A percentile compares a stretch with the other conserved stretches of the same genome.
Conservation (phyloP, 2,113 vertebrate species). For the Cyprinodon tularosa region DNA sequence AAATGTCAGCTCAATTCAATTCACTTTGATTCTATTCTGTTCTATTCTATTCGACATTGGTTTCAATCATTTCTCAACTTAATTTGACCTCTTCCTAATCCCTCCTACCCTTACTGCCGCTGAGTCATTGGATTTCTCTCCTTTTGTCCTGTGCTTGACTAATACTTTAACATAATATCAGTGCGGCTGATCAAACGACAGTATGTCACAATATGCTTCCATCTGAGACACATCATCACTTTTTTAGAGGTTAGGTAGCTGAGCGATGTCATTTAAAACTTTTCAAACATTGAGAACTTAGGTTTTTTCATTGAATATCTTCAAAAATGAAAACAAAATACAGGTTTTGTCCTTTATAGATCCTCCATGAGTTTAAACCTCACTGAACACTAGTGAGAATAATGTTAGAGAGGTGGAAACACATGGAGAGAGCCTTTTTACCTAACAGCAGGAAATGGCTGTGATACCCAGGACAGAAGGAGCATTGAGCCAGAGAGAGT, state of each 20-base stretch:
- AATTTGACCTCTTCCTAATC: not conserved
- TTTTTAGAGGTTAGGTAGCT: not conserved
- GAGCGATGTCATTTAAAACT: not conserved
- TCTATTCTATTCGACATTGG: not conserved
- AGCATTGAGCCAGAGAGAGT: conserved; percentile 7
- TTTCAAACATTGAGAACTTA: not conserved
- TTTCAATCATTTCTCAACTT: not conserved
- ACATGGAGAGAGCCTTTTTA: conserved; percentile 43
- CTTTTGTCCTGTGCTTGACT: not conserved
- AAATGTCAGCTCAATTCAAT: too few relatives aligned
- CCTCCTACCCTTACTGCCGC: not conserved
- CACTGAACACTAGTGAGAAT: conserved; percentile 11
- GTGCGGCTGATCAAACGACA: not conserved
- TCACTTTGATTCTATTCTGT: too few relatives aligned
- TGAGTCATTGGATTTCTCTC: not conserved
- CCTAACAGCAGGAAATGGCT: conserved; percentile 40
- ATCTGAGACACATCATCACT: conserved; percentile 25
- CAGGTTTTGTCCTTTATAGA: conserved; percentile 6
- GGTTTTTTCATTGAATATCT: not conserved
- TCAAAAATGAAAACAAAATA: conserved; percentile 16
- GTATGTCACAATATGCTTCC: conserved; percentile 20
- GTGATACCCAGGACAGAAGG: conserved; percentile 19
- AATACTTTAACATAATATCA: not conserved
- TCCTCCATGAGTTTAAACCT: conserved; percentile 13
- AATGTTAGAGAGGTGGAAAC: conserved; percentile 34